Base-by-base conservation (phyloP, 2,113 vertebrate species). In the Dasyornis broadbenti region DNA sequence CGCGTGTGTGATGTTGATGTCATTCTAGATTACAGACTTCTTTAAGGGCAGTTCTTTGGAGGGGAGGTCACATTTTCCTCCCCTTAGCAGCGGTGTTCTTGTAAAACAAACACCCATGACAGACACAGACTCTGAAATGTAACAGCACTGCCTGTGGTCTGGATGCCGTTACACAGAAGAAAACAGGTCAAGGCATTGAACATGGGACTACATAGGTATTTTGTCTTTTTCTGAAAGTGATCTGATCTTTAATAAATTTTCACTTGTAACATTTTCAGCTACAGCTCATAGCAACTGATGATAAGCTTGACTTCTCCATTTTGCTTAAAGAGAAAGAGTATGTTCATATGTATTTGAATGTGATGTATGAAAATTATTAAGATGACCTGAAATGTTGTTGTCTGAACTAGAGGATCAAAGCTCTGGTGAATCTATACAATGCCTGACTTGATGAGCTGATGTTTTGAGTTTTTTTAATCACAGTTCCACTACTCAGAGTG, bases 1-100 rank as follows among this genome's bases (percentile, higher is more conserved):
- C 0, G 0, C 0, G 30, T 3, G 33, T 8, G 33, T 2, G 73
- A 37, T n/a, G 69, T 2, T 2, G 3, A 12, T 37, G 42, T 27
- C n/a, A 7, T 45, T 78, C 44, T 19, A 4, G 6, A 40, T 13
- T 17, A 35, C 33, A 53, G 42, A 14, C 37, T 72, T 33, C 27
- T 83, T 42, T 45, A 60, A 49, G 66, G 63, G 44, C 31, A 16
- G 40, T n/a, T 70, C 65, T 27, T 31, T 50, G 31, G 50, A 37
- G 5, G 30, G 30, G 7, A 56, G 23, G 15, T 72, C 37, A 45
- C 2, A 0, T 44, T 76, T 84, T 31, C 37, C 53, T 71, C 52
- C 45, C 44, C n/a, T 50, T 37, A 49, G 27, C 73, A 52, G n/a
- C 6, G 13, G 2, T 73, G 28, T 15, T 86, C 52, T 89, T 42